Conservation (phyloP, 2,888 invertebrate genomes). For the Apantesis nais region DNA sequence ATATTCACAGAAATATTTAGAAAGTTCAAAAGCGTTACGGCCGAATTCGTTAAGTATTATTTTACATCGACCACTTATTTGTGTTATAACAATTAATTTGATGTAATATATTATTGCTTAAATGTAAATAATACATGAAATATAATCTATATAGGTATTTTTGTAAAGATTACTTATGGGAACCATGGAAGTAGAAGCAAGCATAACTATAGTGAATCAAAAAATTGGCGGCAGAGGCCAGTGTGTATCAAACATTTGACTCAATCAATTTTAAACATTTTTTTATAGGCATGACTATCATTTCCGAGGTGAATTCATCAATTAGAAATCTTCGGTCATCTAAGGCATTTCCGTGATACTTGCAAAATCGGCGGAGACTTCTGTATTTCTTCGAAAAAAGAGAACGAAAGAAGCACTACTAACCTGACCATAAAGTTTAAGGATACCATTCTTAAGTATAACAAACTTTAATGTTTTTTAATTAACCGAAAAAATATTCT, state of each 20-base stretch:
- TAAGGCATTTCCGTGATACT: not conserved
- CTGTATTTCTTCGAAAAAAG: not conserved
- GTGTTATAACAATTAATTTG: not conserved
- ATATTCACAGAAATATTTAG: constrained; percentile 10
- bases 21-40: constrained; percentile 9
- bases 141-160: not conserved
- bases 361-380: not conserved
- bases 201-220: not conserved
- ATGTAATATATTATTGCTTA: constrained; percentile 1
- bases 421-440: not conserved
- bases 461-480: too few species aligned
- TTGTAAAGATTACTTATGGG: not conserved
- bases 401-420: not conserved
- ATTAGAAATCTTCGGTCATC: not conserved
- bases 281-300: not conserved
- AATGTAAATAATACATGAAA: not conserved
- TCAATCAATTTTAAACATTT: too few species aligned
- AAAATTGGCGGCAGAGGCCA: not conserved
- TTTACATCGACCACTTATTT: not conserved
- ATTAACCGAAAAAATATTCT: too few species aligned
- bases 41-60: not conserved
- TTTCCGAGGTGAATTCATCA: not conserved
- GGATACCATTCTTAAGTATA: not conserved
- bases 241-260: too few species aligned
- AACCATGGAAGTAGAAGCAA: not conserved